A percentile compares a stretch with the other conserved stretches of the same genome.
Conservation (phyloP, 2,888 invertebrate genomes). For the Plebejus melissa region DNA sequence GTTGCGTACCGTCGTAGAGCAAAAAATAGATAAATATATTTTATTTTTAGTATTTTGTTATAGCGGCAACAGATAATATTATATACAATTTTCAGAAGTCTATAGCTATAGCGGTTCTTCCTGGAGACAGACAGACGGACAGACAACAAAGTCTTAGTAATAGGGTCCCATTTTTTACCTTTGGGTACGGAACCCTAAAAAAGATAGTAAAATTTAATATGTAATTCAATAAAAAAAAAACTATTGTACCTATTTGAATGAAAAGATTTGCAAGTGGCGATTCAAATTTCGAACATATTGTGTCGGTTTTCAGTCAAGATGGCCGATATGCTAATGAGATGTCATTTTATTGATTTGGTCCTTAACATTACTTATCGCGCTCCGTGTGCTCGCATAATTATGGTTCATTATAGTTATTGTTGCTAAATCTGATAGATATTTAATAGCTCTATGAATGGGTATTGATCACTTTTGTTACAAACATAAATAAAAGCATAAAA, state of each 20-base stretch:
- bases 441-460: slow-evolving; percentile 12
- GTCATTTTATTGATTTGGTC: slow-evolving; percentile 48
- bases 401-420: slow-evolving; percentile 30
- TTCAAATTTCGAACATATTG: slow-evolving; percentile 46
- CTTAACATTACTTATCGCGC: slow-evolving; percentile 41
- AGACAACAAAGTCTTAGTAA: too few species aligned
- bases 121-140: too few species aligned
- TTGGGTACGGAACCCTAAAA: too few species aligned
- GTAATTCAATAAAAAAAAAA: background rate
- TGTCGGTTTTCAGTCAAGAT: slow-evolving; percentile 45
- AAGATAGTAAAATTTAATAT: too few species aligned
- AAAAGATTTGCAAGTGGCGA: slow-evolving; percentile 41
- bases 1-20: too few species aligned
- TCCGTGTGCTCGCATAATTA: slow-evolving; percentile 52
- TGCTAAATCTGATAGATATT: slow-evolving; percentile 27
- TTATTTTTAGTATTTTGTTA: too few species aligned
- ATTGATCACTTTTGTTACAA: slow-evolving; percentile 15
- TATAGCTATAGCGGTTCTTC: too few species aligned
- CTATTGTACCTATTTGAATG: background rate
- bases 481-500: background rate
- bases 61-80: too few species aligned
- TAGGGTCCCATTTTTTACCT: too few species aligned
- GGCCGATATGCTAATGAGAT: slow-evolving; percentile 52
- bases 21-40: too few species aligned
- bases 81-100: too few species aligned